Evolutionary conservation across 2,797 vertebrate genomes (phyloP).

Genomic region (Gallinago solitaria): DNA sequence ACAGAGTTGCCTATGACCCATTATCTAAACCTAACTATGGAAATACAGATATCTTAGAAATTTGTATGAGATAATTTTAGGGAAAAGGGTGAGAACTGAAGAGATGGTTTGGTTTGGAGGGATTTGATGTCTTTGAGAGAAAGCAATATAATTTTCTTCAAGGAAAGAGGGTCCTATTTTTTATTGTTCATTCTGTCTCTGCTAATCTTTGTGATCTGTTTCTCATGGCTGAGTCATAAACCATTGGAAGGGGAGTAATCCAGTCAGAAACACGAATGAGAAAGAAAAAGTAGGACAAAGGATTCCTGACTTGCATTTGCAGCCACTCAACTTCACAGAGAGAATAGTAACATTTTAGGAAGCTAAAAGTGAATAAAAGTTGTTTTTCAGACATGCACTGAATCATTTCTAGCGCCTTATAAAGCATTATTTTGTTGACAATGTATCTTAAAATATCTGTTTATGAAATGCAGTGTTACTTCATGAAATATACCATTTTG

Average conservation of each 20-base stretch:
- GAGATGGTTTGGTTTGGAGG: not conserved
- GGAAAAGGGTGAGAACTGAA: not conserved
- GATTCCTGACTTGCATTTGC: not conserved
- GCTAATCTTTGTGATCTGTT: not conserved
- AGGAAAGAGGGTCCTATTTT: not conserved
- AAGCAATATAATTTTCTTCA: not conserved
- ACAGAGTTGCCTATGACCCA: not conserved
- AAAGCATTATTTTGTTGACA: constrained; percentile 68
- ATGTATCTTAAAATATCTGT: constrained; percentile 35
- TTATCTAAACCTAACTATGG: not conserved
- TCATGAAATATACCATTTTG: constrained; percentile 28
- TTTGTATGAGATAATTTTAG: not conserved
- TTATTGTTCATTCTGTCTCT: not conserved
- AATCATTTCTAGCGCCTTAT: constrained; percentile 48
- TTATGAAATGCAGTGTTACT: constrained; percentile 39
- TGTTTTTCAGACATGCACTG: not conserved
- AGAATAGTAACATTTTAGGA: not conserved
- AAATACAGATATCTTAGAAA: not conserved
- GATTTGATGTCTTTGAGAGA: not conserved
- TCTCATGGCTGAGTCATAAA: not conserved
- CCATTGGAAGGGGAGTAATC: not conserved
- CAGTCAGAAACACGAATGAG: not conserved
- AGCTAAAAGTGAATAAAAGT: constrained; percentile 28
- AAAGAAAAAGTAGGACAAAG: not conserved
- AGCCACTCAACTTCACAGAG: not conserved